Base-by-base conservation (phyloP, 2,113 vertebrate species). In the Gymnocephalus cernua region DNA sequence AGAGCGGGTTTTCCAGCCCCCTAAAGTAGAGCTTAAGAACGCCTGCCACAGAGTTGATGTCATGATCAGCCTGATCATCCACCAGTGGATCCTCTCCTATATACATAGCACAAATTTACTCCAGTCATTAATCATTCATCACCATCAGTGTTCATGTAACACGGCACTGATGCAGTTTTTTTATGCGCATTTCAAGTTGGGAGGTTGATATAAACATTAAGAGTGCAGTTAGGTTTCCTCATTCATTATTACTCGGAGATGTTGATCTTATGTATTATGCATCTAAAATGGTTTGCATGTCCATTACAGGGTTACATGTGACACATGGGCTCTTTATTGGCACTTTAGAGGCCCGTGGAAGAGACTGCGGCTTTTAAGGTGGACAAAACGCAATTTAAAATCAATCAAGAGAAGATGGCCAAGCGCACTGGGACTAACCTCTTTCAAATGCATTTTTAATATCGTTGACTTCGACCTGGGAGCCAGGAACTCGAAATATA, bases 371-470 rank as follows among this genome's bases (percentile, higher is more conserved):
- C 73, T 86, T 87, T 78, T 84, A 57, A 89, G 73, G 87, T 85
- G 79, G 62, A 80, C 74, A 61, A 92, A 91, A 93, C 63, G 19
- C 79, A 88, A 90, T 87, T 90, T 78, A 83, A 86, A 93, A 91
- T 89, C 86, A 91, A 91, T 93, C 78, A 90, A 63, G 62, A 65
- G 69, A 86, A 86, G 78, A 88, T 53, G 72, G 73, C 27, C 72
- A 21, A 14, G 63, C 16, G 35, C 78, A 53, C 65, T 25, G 84
- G 80, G 25, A 95, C 97, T 74, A 74, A 99, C 98, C 98, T 98
- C 98, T 97, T 91, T 99, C 98, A 93, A 99, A 99, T 14, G 98
- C 98, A 91, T 99, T 99, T 94, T 99, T 99, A 94, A 99, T 99
- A 92, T 99, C 98, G 2, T 99, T 99, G 88, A 99, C 98, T 96